Base-by-base conservation (phyloP, 2,888 invertebrate genomes). In the Caenorhabditis japonica region DNA sequence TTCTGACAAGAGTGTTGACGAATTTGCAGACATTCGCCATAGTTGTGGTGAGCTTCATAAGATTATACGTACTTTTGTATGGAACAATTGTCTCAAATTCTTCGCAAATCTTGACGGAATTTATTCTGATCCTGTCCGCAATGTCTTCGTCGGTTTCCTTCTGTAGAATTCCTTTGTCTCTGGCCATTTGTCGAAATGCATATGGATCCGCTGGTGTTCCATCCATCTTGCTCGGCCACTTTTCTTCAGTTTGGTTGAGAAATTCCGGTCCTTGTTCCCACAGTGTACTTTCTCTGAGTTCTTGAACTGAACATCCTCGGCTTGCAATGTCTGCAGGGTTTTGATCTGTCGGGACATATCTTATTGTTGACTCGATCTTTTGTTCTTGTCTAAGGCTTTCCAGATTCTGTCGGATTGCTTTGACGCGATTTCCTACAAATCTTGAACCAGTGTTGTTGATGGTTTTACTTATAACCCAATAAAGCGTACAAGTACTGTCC, bases 321-420 rank as follows among this genome's bases (percentile, higher is more conserved):
- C n/a, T n/a, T n/a, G n/a, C n/a, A n/a, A n/a, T n/a, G n/a, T n/a
- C n/a, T n/a, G n/a, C n/a, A n/a, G n/a, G n/a, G n/a, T n/a, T n/a
- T n/a, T n/a, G n/a, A 1, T 71, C 44, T 0, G 82, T 76, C 0
- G 61, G 60, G 1, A 86, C 78, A 60, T 87, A 81, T 0, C 70
- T 58, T 10, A 72, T 36, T 1, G 10, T 2, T 19, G n/a, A n/a
- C n/a, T n/a, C n/a, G n/a, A n/a, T n/a, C n/a, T n/a, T n/a, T n/a
- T n/a, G n/a, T n/a, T n/a, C n/a, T n/a, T n/a, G n/a, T n/a, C n/a
- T n/a, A n/a, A n/a, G n/a, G n/a, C n/a, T n/a, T 3, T 5, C 10
- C 13, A 15, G n/a, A 19, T 43, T 52, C 1, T 15, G 13, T 5
- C 41, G 17, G 8, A 62, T 44, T 21, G 15, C 10, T 0, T 15